Percentiles rank a stretch among this genome's conserved stretches.
These are phyloP conservation scores for Tinea trinotella DNA, from an alignment of 2,888 invertebrate genomes.

Conservation along the genomic window DNA sequence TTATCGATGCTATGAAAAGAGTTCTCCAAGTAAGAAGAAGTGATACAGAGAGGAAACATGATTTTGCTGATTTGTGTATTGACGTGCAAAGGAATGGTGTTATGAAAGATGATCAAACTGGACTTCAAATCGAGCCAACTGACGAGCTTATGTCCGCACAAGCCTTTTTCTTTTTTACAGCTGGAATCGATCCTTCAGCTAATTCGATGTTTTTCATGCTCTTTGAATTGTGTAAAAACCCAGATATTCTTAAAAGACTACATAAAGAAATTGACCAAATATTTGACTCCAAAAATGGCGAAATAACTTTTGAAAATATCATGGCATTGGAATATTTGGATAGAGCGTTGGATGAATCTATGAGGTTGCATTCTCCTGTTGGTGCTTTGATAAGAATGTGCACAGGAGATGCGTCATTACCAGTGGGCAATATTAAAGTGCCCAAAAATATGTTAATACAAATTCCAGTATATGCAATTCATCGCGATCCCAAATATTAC, in stretches of 20 bases:
- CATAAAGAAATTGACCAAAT: slow-evolving; percentile 48
- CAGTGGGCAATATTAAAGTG: slow-evolving; percentile 1
- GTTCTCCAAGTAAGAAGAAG: too few relatives aligned
- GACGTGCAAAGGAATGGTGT: slow-evolving; percentile 36
- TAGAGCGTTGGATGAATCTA: slow-evolving; percentile 44
- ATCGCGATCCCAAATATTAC: slow-evolving; percentile 28
- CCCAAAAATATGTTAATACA: background rate
- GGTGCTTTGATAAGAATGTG: slow-evolving; percentile 40
- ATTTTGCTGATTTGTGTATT: too few relatives aligned
- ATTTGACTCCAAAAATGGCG: slow-evolving; percentile 31
- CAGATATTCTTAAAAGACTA: slow-evolving; percentile 38
- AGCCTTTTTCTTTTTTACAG: slow-evolving; percentile 57
- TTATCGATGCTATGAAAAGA: too few relatives aligned
- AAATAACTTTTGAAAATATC: slow-evolving; percentile 39
- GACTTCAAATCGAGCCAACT: slow-evolving; percentile 36
- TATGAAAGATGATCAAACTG: slow-evolving; percentile 36
- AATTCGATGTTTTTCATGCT: slow-evolving; percentile 46
- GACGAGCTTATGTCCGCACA: slow-evolving; percentile 52
- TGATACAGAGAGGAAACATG: too few relatives aligned
- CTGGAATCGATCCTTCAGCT: slow-evolving; percentile 56
- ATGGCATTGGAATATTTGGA: slow-evolving; percentile 49
- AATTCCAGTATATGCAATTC: slow-evolving; percentile 22
- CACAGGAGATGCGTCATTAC: slow-evolving; percentile 27
- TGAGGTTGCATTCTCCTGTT: slow-evolving; percentile 45
- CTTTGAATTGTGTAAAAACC: slow-evolving; percentile 44